These are phyloP conservation scores for Terrapene triunguis DNA, from an alignment of 2,113 vertebrate species.

Conservation along the genomic window DNA sequence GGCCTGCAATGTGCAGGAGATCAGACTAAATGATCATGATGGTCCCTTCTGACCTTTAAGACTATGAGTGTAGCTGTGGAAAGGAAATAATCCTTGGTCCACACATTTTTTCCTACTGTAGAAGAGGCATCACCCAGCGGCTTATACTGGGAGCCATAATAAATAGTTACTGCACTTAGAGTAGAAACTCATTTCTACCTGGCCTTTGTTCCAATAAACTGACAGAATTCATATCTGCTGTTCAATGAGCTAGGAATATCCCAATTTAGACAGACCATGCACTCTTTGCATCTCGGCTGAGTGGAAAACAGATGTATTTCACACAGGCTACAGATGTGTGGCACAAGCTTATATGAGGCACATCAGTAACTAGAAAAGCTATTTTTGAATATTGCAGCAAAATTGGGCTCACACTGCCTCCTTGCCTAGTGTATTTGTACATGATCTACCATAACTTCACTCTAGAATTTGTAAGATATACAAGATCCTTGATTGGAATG, in stretches of 20 bases:
- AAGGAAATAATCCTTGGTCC: background rate
- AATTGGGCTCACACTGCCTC: accelerated
- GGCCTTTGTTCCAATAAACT: background rate
- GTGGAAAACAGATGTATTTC: background rate
- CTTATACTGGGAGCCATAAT: background rate
- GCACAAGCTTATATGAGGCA: background rate
- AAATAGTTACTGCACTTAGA: background rate
- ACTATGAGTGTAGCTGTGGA: background rate
- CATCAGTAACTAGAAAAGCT: background rate
- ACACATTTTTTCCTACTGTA: too few species aligned
- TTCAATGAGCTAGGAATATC: too few species aligned
- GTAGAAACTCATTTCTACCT: background rate
- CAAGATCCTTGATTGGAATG: background rate
- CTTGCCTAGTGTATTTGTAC: accelerated
- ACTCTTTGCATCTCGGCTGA: background rate
- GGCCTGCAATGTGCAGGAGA: background rate
- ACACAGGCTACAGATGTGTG: accelerated
- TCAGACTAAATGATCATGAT: background rate
- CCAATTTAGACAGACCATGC: background rate
- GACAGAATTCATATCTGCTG: background rate
- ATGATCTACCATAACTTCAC: background rate
- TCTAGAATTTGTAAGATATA: accelerated
- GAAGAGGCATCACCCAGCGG: too few species aligned
- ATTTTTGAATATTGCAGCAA: background rate
- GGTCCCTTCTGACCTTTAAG: background rate